These are phyloP conservation scores for Microtus pennsylvanicus DNA, from an alignment of 2,113 vertebrate genomes.

Conservation along the genomic window DNA sequence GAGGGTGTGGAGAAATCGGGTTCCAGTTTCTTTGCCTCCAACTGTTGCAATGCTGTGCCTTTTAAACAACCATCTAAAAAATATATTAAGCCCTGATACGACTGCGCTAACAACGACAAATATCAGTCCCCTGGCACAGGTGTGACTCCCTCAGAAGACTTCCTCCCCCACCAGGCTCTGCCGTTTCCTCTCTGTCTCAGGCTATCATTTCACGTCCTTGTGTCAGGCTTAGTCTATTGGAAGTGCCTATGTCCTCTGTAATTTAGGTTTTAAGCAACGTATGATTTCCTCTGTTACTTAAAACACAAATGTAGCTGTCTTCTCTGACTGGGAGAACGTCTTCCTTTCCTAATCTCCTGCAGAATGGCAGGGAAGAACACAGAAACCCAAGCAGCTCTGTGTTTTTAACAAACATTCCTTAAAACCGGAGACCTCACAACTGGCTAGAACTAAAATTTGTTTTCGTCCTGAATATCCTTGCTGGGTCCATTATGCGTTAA, in stretches of 20 bases:
- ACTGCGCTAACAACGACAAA: not conserved
- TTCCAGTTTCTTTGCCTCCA: constrained; percentile 15
- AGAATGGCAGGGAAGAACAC: not conserved
- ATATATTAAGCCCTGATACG: not conserved
- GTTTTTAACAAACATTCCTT: not conserved
- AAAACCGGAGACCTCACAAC: constrained; percentile 43
- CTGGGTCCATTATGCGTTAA: constrained; percentile 89
- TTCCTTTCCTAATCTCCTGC: not conserved
- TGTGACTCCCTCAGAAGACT: not conserved
- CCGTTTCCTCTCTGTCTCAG: not conserved
- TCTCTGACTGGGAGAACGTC: not conserved
- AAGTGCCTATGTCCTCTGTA: constrained; percentile 43
- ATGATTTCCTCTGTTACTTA: constrained; percentile 48
- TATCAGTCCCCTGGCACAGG: no score
- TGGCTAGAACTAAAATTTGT: constrained; percentile 76
- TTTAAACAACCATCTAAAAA: not conserved
- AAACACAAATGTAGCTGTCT: not conserved
- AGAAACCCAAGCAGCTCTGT: not conserved
- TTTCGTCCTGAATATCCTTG: constrained; percentile 88
- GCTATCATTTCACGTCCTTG: constrained; percentile 30
- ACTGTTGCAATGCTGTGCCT: constrained; percentile 20
- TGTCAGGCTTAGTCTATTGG: constrained; percentile 54
- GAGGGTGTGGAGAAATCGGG: constrained; percentile 69
- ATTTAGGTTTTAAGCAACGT: constrained; percentile 68
- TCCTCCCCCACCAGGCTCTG: not conserved